Evolutionary conservation across 2,113 vertebrate genomes (phyloP).

Genomic region (Furnarius figulus): DNA sequence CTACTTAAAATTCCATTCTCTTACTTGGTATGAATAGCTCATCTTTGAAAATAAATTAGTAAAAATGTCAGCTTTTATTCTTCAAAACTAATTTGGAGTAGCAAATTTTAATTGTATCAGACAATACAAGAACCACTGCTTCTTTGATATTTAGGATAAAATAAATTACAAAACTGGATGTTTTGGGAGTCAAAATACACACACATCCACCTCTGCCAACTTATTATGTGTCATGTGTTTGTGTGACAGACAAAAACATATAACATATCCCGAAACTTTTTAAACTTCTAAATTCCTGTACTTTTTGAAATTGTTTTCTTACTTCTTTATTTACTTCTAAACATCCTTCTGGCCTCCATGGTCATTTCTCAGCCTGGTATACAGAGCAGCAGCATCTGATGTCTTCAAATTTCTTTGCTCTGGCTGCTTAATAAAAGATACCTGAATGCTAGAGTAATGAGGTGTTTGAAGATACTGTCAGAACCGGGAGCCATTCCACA

Average conservation of each 20-base stretch:
- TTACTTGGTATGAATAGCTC: not conserved
- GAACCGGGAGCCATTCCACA: not conserved
- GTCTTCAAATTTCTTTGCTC: not conserved
- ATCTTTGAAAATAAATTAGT: not conserved
- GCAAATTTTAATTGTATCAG: not conserved
- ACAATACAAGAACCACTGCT: not conserved
- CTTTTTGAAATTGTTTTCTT: not conserved
- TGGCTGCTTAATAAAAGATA: not conserved
- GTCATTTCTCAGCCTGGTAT: not conserved
- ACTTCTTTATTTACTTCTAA: not conserved
- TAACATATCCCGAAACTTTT: not conserved
- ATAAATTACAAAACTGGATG: not conserved
- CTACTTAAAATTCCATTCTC: not conserved
- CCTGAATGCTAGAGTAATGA: not conserved
- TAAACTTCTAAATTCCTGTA: not conserved
- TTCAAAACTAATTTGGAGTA: not conserved
- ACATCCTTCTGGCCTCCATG: not conserved
- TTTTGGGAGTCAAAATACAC: not conserved
- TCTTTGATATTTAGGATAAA: not conserved
- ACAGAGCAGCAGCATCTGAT: not conserved
- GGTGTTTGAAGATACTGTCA: not conserved
- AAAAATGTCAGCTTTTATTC: not conserved
- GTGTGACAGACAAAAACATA: not conserved
- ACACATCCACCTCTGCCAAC: not conserved
- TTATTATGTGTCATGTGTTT: not conserved